Evolutionary conservation across 2,888 invertebrate genomes (phyloP), one percentile per base, ranked within the genome.

Genomic region (Tipula confusa): DNA sequence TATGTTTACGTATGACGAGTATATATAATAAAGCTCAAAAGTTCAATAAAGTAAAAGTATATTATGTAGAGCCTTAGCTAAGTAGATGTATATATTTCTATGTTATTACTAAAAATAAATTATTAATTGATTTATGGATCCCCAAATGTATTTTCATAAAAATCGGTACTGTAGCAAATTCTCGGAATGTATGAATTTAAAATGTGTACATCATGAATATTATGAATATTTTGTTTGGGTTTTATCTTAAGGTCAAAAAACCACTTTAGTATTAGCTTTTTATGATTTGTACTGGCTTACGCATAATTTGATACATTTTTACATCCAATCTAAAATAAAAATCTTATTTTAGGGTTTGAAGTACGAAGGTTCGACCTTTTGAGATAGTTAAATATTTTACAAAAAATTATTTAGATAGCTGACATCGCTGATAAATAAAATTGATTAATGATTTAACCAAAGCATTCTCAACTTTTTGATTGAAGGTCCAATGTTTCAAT

Each of bases 61-160:
- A 1, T 15, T 24, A 11, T 64, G 24, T 64, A 18, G 18, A n/a
- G 7, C 24, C 43, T 43, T 15, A 18, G 64, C 24, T 64, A 24
- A 24, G 24, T 24, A 24, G 64, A 64, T 2, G 24, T 18, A 24
- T 64, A 1, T 1, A 24, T 24, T 64, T 24, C 64, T 24, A 24
- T 24, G 7, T 64, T 24, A 24, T 6, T 24, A 64, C 0, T 24
- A 24, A 7, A 64, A 64, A 64, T 64, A 64, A 64, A 64, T 64
- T 64, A 64, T 64, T 64, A 64, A 64, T 64, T 64, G 64, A 64
- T 64, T 64, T 64, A 64, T 64, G 64, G 64, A 64, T 24, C 64
- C 64, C 64, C 24, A 64, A n/a, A 24, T 24, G 18, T 64, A 1
- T 24, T 24, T 64, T 24, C 64, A 9, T 24, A 24, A 24, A 24